phyloP scores from a whole-genome alignment of 2,888 invertebrate genomes.

The Ectobius pallidus region DNA sequence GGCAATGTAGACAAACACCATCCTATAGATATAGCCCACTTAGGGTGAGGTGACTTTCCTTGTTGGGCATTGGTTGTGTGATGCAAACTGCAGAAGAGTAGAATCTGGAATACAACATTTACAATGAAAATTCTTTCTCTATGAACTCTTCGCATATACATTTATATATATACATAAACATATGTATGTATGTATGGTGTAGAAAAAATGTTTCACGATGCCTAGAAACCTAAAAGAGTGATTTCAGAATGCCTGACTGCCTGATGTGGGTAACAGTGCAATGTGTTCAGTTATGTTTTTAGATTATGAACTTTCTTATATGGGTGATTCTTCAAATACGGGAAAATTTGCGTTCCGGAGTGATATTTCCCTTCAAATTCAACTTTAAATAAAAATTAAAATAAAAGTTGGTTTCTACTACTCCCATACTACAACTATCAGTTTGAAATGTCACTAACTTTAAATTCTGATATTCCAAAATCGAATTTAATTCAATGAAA shows the following conservation, averaged over 20 bases:
- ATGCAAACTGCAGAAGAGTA: not conserved
- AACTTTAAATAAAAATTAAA: too few relatives aligned
- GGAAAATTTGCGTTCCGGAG: too few relatives aligned
- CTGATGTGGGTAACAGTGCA: not conserved
- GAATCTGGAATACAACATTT: not conserved
- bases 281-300: too few relatives aligned
- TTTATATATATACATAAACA: not conserved
- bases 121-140: not conserved
- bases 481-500: too few relatives aligned
- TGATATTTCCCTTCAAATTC: too few relatives aligned
- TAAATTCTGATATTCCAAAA: too few relatives aligned
- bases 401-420: too few relatives aligned
- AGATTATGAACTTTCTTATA: too few relatives aligned
- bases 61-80: not conserved
- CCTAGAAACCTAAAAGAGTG: not conserved
- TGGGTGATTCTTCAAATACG: too few relatives aligned
- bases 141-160: not conserved
- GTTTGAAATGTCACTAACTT: too few relatives aligned
- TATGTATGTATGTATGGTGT: not conserved
- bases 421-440: too few relatives aligned
- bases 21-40: not conserved
- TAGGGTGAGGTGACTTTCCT: constrained; percentile 8
- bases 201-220: not conserved
- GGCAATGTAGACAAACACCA: not conserved
- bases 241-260: not conserved